Base-by-base conservation (phyloP, 2,113 vertebrate species). In the Spermophilus dauricus region DNA sequence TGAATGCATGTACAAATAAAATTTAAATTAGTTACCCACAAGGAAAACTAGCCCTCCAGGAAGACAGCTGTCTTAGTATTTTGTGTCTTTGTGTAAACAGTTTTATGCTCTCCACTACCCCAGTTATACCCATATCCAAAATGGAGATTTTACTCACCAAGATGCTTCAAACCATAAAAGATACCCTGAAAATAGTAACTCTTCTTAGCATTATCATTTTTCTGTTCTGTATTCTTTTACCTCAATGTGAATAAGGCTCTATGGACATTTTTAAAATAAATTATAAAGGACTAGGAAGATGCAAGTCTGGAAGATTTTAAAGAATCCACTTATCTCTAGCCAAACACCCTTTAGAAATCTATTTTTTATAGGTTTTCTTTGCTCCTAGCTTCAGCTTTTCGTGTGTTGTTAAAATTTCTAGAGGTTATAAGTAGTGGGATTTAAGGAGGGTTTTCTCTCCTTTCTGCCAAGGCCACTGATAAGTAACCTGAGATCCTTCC, bases 91-190 rank as follows among this genome's bases (percentile, higher is more conserved):
- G 73, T 37, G 12, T 10, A 24, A 26, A 53, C 37, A 48, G 0
- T 8, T 0, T 92, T 53, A 70, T 4, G 51, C 30, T 56, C n/a
- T 92, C 18, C 42, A 42, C 80, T 51, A 77, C 39, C 53, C 73
- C 45, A 37, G 48, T 10, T 28, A 72, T 65, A 45, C 73, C 58
- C 37, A 69, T 32, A 75, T 77, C 70, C 85, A 92, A 58, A 90
- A 3, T n/a, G 58, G 48, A 93, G 22, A 65, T 73, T 97, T 91
- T 91, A 67, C 63, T 83, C 75, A 58, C 6, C 76, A 86, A 48
- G 86, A 75, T 80, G 69, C 73, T 69, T 75, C 61, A 86, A 82
- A 85, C 63, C 70, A 53, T 42, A 87, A 37, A 76, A 88, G 32
- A 11, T 67, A 26, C 42, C 95, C 17, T n/a, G 39, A 82, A 73